These are phyloP conservation scores for Danio albolineatus DNA, from an alignment of 2,797 vertebrate species.

Conservation along the genomic window DNA sequence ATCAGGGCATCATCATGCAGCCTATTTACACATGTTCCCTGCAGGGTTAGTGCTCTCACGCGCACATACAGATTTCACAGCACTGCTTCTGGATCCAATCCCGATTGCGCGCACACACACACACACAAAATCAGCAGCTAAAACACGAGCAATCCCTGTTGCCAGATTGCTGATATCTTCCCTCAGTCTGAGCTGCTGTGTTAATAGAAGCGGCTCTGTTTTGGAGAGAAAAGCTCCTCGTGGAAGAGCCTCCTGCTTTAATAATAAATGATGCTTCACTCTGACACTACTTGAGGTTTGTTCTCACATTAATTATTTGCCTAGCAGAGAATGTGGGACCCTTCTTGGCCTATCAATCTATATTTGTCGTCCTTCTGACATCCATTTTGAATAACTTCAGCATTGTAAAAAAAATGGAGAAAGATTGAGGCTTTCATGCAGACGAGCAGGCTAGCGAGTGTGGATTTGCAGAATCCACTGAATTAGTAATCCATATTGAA, in stretches of 20 bases:
- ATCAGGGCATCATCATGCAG: conserved; percentile 31
- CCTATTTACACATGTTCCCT: conserved; percentile 37
- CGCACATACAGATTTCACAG: neutral
- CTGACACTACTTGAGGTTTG: conserved; percentile 47
- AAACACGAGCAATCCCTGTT: conserved; percentile 19
- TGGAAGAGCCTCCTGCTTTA: conserved; percentile 41
- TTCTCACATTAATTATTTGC: conserved; percentile 57
- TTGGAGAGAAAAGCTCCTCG: neutral
- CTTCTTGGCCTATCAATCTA: conserved; percentile 25
- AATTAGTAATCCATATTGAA: conserved; percentile 30
- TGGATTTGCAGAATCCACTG: conserved; percentile 15
- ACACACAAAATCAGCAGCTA: neutral
- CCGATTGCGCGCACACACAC: neutral
- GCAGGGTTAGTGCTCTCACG: neutral
- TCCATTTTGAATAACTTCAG: conserved; percentile 31
- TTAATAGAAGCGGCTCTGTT: conserved; percentile 33
- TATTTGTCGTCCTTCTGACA: conserved; percentile 23
- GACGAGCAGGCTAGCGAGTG: neutral
- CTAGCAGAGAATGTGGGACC: conserved; percentile 26
- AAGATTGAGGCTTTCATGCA: neutral
- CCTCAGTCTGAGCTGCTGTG: neutral
- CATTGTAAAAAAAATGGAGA: neutral
- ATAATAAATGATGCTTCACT: conserved; percentile 52
- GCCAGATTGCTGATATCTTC: conserved; percentile 12
- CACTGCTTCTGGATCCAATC: neutral